Base-by-base conservation (phyloP, 2,797 vertebrate genomes). In the Nyctalus aviator region DNA sequence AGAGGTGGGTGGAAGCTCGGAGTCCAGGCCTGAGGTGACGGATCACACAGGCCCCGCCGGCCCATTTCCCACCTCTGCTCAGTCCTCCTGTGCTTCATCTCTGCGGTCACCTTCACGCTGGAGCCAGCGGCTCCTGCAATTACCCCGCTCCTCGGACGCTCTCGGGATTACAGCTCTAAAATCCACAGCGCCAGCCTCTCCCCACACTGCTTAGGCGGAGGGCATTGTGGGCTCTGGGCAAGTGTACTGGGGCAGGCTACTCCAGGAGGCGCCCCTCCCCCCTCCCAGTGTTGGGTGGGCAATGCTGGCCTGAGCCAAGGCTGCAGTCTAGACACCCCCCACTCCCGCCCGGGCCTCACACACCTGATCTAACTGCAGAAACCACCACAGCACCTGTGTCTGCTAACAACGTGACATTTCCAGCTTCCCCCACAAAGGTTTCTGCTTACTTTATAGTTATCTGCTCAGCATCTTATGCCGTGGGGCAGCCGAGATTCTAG, bases 371-470 rank as follows among this genome's bases (percentile, higher is more conserved):
- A 18, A 21, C 75, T n/a, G 69, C 20, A 21, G 55, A 53, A 41
- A 14, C 12, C 8, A 14, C 0, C 35, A 8, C 25, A 32, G 37
- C 37, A 75, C 17, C 64, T 1, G 13, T 17, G 15, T 44, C 79
- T 14, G 75, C 79, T 76, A 89, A 93, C 76, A 77, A 25, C 0
- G 8, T 78, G 94, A 66, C 84, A 84, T 94, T 84, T 77, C 32
- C 76, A 73, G 91, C 62, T 68, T 27, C 91, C 81, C 20, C 71
- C 53, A 35, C 64, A 35, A 91, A 94, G 90, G 69, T 35, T 86
- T 94, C 91, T 82, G 83, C 79, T 94, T 85, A 92, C 90, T 87
- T 90, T 79, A 90, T 9, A 78, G 81, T 84, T 69, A 89, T 86
- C 85, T 81, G 75, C 76, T 91, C 88, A 79, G 77, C 86, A 72